phyloP scores from a whole-genome alignment of 2,113 vertebrate genomes.

The Hyperoodon ampullatus region DNA sequence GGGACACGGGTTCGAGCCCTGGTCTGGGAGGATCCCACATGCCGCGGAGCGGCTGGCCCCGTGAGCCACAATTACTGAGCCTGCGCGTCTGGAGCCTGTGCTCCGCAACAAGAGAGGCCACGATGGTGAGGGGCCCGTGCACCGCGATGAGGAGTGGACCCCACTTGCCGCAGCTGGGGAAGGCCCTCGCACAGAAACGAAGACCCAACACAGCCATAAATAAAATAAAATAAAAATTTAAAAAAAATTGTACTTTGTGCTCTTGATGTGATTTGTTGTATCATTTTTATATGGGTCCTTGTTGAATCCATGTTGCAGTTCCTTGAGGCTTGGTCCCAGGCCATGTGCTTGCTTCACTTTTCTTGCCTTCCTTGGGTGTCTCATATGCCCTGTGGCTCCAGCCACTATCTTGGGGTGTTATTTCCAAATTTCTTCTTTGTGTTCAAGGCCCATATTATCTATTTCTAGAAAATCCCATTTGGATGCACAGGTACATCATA shows the following conservation, averaged over 20 bases:
- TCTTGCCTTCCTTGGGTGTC: neutral
- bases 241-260: neutral
- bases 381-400: neutral
- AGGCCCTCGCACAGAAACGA: no score
- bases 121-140: no score
- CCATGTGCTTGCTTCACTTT: neutral
- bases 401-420: neutral
- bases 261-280: neutral
- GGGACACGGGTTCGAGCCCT: no score
- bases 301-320: neutral
- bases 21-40: no score
- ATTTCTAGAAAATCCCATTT: constrained; percentile 15
- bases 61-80: no score
- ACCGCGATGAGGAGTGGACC: no score
- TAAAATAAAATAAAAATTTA: no score
- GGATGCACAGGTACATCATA: neutral
- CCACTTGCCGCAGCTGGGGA: no score
- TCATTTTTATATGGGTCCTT: neutral
- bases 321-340: neutral
- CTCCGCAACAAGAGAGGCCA: no score
- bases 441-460: neutral
- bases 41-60: no score
- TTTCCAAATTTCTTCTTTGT: neutral
- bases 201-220: no score
- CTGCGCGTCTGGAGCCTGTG: no score